Evolutionary conservation across 1,140 invertebrate genomes (phyloP).

Genomic region (Drosophila ficusphila): DNA sequence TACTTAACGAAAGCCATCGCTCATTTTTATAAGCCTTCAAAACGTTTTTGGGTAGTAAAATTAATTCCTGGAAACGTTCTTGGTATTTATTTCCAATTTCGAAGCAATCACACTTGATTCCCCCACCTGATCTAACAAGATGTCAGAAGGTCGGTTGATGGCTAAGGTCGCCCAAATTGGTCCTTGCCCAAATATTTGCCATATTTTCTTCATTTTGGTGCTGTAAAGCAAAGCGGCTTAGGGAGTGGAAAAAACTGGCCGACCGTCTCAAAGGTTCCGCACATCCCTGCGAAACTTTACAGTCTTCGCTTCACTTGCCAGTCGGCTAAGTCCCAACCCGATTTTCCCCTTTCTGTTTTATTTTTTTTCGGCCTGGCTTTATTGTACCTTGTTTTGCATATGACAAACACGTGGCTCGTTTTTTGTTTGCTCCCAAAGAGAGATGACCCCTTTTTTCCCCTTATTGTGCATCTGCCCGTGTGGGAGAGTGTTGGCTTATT

Average conservation of each 20-base stretch:
- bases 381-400: conserved; percentile 36
- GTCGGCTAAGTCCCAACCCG: background rate
- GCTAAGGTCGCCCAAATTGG: background rate
- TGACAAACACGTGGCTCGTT: conserved; percentile 51
- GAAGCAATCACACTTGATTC: no score
- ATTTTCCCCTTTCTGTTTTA: background rate
- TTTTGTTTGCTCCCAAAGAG: conserved; percentile 58
- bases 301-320: conserved; percentile 25
- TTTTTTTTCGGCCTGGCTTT: conserved; percentile 1
- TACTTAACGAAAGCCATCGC: no score
- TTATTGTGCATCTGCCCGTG: conserved; percentile 13
- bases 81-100: background rate
- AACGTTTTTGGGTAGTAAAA: no score
- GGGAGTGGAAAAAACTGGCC: conserved; percentile 6
- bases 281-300: conserved; percentile 24
- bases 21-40: no score
- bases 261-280: conserved; percentile 10
- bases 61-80: no score
- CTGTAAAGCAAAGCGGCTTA: conserved; percentile 9
- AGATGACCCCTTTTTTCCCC: conserved; percentile 66
- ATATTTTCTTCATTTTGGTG: background rate
- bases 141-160: no score
- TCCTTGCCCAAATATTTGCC: background rate
- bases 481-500: conserved; percentile 51
- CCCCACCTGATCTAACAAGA: background rate